A percentile compares a stretch with the other conserved stretches of the same genome.
Evolutionary conservation across 2,113 vertebrate genomes (phyloP).

Genomic region (Noctilio leporinus): DNA sequence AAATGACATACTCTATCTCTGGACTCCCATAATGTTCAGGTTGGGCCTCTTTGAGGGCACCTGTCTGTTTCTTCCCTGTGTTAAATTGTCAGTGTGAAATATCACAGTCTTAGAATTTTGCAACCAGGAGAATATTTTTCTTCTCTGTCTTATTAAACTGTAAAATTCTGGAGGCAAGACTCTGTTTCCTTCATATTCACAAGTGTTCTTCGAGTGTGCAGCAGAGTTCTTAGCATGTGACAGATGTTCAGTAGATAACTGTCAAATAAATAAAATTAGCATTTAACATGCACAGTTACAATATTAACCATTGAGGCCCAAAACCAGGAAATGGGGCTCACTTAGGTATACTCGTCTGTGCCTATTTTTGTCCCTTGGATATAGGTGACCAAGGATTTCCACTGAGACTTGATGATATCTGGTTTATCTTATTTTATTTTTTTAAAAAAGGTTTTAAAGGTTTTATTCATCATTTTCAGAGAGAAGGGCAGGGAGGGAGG

Average conservation of each 20-base stretch:
- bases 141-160: constrained; percentile 21
- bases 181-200: not conserved
- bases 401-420: not conserved
- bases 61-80: not conserved
- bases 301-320: not conserved
- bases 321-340: not conserved
- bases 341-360: not conserved
- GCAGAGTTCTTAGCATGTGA: not conserved
- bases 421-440: no score
- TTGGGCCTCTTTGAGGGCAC: not conserved
- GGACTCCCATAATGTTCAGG: not conserved
- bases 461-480: no score
- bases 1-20: not conserved
- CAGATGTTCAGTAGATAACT: constrained; percentile 22
- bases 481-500: no score
- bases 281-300: not conserved
- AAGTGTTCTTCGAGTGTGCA: not conserved
- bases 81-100: not conserved
- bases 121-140: not conserved
- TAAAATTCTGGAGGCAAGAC: constrained; percentile 21
- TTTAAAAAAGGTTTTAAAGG: no score
- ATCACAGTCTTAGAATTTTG: constrained; percentile 32
- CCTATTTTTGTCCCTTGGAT: not conserved
- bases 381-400: not conserved
- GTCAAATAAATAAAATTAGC: not conserved